Evolutionary conservation across 2,888 invertebrate species (phyloP).

Genomic region (Amiota minor): DNA sequence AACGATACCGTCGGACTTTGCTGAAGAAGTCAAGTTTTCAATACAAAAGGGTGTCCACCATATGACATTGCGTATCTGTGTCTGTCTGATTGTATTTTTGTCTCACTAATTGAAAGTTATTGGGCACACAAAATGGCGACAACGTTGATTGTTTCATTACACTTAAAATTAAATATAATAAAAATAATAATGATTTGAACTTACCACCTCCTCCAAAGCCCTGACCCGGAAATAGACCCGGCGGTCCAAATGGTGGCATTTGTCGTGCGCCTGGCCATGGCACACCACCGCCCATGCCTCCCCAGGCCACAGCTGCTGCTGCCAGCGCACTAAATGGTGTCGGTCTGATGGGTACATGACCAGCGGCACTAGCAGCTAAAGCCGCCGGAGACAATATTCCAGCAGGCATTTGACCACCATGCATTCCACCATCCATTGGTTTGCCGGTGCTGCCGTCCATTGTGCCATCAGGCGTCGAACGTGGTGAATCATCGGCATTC

Average conservation of each 20-base stretch:
- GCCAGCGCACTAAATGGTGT: constrained; percentile 85
- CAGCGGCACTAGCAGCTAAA: constrained; percentile 69
- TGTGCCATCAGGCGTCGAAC: constrained; percentile 72
- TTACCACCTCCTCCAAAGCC: constrained; percentile 76
- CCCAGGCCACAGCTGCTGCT: constrained; percentile 80
- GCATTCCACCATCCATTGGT: constrained; percentile 32
- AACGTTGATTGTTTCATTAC: background rate
- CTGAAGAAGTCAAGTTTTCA: constrained; percentile 1
- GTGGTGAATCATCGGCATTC: constrained; percentile 74
- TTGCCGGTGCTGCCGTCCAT: constrained; percentile 54
- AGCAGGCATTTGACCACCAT: constrained; percentile 57
- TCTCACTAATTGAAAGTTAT: constrained; percentile 34
- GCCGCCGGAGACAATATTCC: constrained; percentile 70
- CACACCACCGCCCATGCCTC: constrained; percentile 76
- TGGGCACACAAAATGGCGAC: constrained; percentile 29
- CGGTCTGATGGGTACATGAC: constrained; percentile 81
- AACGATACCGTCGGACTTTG: background rate
- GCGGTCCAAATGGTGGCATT: constrained; percentile 77
- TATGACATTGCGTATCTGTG: too few species aligned
- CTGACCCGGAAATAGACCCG: constrained; percentile 81
- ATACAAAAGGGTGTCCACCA: constrained; percentile 45
- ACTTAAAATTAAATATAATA: background rate
- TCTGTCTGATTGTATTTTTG: background rate
- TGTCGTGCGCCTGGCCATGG: constrained; percentile 78
- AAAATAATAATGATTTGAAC: constrained; percentile 47